These are phyloP conservation scores for Oncorhynchus tshawytscha DNA, from an alignment of 2,113 vertebrate genomes.

Conservation along the genomic window DNA sequence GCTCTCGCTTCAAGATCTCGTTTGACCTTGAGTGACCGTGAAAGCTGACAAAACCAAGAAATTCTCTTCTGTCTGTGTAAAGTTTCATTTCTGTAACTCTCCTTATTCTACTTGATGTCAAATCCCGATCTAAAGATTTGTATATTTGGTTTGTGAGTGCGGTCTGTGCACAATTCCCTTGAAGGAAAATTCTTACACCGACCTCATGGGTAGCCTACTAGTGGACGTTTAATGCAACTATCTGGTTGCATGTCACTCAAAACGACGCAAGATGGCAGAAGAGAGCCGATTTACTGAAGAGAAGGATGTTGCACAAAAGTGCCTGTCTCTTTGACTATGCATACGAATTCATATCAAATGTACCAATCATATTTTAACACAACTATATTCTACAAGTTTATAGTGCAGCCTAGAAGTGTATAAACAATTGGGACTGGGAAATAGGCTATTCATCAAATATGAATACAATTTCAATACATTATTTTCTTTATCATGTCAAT, in stretches of 20 bases:
- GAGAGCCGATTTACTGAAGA: conserved; percentile 18
- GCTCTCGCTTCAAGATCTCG: conserved; percentile 21
- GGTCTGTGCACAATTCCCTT: too few relatives aligned
- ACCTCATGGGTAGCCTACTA: too few relatives aligned
- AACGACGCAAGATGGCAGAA: conserved; percentile 47
- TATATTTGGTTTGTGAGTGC: too few relatives aligned
- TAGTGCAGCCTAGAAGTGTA: not conserved
- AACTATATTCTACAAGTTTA: not conserved
- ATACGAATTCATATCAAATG: conserved; percentile 10
- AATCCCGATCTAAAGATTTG: too few relatives aligned
- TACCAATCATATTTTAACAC: conserved; percentile 14
- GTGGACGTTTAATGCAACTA: not conserved
- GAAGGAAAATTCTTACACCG: too few relatives aligned
- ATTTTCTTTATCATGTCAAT: too few relatives aligned
- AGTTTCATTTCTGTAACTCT: not conserved
- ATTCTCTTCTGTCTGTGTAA: not conserved
- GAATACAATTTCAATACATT: not conserved
- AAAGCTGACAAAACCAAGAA: not conserved
- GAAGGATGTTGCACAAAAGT: not conserved
- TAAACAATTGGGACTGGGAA: not conserved
- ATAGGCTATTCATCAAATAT: not conserved
- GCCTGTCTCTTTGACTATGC: not conserved
- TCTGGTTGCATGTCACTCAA: conserved; percentile 14
- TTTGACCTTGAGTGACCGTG: conserved; percentile 60
- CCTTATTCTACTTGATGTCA: not conserved